Conservation (phyloP, 2,797 vertebrate species). For the Tragopan temminckii region DNA sequence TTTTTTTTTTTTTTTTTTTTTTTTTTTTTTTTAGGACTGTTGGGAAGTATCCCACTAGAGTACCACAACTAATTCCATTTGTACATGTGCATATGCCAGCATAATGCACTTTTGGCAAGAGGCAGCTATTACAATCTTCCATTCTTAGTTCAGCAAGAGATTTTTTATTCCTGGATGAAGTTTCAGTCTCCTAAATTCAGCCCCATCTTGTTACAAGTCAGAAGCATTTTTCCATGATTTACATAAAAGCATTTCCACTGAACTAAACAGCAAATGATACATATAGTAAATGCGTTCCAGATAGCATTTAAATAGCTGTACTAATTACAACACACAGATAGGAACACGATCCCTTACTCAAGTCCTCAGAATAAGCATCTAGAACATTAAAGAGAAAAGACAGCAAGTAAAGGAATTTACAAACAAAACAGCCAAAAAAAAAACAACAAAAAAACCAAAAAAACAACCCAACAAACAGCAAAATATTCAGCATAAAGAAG, state of each 20-base stretch:
- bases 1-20: not conserved
- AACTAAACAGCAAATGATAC: constrained; percentile 58
- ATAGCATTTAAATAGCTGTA: constrained; percentile 55
- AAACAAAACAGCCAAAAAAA: not conserved
- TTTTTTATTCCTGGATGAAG: constrained; percentile 55
- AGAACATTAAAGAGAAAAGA: not conserved
- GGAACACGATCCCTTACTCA: constrained; percentile 37
- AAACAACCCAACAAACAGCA: not conserved
- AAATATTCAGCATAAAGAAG: constrained; percentile 20
- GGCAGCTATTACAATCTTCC: constrained; percentile 34
- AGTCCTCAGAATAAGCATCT: constrained; percentile 40
- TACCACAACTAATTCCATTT: constrained; percentile 45
- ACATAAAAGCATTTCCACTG: constrained; percentile 59
- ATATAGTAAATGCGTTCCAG: constrained; percentile 44
- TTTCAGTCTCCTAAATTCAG: constrained; percentile 50
- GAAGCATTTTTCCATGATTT: constrained; percentile 44
- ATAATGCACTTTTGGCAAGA: not conserved
- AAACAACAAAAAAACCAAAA: not conserved
- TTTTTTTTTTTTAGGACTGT: not conserved
- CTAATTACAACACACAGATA: constrained; percentile 60
- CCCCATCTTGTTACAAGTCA: constrained; percentile 25
- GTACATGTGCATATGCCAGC: not conserved
- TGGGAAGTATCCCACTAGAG: constrained; percentile 13
- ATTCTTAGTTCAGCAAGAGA: constrained; percentile 42
- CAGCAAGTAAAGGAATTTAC: not conserved